Percentiles rank a stretch among this genome's conserved stretches.
Conservation (phyloP, 2,888 invertebrate genomes). For the Piscicola geometra region DNA sequence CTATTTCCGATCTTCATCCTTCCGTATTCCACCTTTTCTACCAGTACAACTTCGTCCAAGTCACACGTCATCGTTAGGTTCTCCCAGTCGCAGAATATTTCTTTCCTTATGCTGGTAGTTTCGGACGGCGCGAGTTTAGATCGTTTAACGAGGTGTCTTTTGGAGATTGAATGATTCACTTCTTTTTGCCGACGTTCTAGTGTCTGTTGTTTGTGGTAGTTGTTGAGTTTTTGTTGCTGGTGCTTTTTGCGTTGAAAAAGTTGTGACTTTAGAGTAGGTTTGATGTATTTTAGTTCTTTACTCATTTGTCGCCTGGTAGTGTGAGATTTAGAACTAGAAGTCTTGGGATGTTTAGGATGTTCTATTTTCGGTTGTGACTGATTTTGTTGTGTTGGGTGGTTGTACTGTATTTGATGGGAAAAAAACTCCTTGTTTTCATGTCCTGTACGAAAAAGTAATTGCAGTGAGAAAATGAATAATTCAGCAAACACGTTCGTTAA, state of each 20-base stretch:
- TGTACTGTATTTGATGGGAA: no score
- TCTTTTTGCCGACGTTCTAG: background rate
- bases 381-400: no score
- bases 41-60: conserved; percentile 20
- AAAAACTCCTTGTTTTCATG: no score
- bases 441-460: no score
- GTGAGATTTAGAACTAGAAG: no score
- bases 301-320: no score
- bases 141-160: background rate
- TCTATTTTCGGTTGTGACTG: no score
- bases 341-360: no score
- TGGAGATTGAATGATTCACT: background rate
- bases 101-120: background rate
- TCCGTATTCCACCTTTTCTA: conserved; percentile 22
- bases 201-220: background rate
- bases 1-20: conserved; percentile 31
- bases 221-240: background rate
- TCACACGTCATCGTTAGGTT: conserved; percentile 23
- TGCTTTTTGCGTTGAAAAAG: background rate
- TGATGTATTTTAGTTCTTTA: no score
- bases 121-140: background rate
- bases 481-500: no score
- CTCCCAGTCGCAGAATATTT: conserved; percentile 36
- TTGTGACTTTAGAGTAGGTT: no score
- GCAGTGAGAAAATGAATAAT: no score